Percentiles rank a stretch among this genome's conserved stretches.
These are phyloP conservation scores for Lordiphosa collinella DNA, from an alignment of 1,140 invertebrate species.

Conservation along the genomic window DNA sequence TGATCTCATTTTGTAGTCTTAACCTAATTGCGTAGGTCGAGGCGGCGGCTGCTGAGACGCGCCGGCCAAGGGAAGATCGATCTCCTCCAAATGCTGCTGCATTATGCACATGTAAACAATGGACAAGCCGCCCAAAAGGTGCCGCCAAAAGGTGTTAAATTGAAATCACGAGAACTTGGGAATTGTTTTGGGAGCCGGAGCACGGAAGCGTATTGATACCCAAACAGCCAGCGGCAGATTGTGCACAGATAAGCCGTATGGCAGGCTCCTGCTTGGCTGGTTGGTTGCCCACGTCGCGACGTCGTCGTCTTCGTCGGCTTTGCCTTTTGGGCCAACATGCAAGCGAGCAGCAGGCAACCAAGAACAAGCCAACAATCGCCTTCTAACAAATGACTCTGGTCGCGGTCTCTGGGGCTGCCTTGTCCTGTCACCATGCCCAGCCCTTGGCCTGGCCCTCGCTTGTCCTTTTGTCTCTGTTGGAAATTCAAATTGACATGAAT, in stretches of 20 bases:
- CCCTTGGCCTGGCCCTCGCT: slow-evolving; percentile 11
- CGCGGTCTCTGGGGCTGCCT: slow-evolving; percentile 64
- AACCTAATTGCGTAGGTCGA: slow-evolving; percentile 64
- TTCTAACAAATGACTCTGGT: slow-evolving; percentile 75
- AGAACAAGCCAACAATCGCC: slow-evolving; percentile 66
- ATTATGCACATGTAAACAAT: slow-evolving; percentile 53
- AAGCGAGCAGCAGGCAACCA: slow-evolving; percentile 45
- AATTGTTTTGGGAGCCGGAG: slow-evolving; percentile 53
- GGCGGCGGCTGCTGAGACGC: not conserved
- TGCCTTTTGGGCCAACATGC: slow-evolving; percentile 60
- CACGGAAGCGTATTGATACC: slow-evolving; percentile 62
- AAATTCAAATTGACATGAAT: slow-evolving; percentile 78
- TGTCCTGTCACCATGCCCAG: slow-evolving; percentile 47
- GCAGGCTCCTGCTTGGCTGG: slow-evolving; percentile 49
- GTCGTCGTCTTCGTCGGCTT: slow-evolving; percentile 39
- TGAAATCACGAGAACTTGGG: slow-evolving; percentile 77
- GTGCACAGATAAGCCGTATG: slow-evolving; percentile 61
- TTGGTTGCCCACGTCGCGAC: slow-evolving; percentile 6
- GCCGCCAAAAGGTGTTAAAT: slow-evolving; percentile 79
- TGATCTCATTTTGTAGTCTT: slow-evolving; percentile 67
- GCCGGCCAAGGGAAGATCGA: not conserved
- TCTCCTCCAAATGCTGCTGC: slow-evolving; percentile 34
- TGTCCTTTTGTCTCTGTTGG: slow-evolving; percentile 75
- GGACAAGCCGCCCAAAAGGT: slow-evolving; percentile 50
- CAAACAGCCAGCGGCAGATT: slow-evolving; percentile 56